Evolutionary conservation across 2,797 vertebrate species (phyloP).

Genomic region (Potorous gilbertii): DNA sequence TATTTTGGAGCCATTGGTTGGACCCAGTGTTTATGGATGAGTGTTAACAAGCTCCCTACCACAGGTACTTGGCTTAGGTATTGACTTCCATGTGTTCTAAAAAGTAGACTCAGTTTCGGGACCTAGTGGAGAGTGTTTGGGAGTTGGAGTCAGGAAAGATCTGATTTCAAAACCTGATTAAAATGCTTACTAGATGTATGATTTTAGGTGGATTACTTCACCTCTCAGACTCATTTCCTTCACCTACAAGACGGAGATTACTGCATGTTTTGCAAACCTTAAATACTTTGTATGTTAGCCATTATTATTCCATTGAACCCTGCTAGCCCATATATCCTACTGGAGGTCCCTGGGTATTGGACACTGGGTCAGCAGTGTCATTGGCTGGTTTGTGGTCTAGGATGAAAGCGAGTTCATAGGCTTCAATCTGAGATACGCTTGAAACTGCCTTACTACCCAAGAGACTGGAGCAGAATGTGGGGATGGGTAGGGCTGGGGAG

Average conservation of each 20-base stretch:
- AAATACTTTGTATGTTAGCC: neutral
- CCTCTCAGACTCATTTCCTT: neutral
- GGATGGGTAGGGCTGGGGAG: neutral
- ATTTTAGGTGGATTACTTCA: neutral
- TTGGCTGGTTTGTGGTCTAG: neutral
- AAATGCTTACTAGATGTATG: too few relatives aligned
- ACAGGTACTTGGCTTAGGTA: too few relatives aligned
- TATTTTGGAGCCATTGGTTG: neutral
- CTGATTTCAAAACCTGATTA: too few relatives aligned
- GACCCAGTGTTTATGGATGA: too few relatives aligned
- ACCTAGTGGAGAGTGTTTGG: too few relatives aligned
- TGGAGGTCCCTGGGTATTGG: too few relatives aligned
- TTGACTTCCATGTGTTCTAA: too few relatives aligned
- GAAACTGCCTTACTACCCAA: neutral
- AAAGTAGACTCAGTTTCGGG: too few relatives aligned
- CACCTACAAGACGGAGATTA: neutral
- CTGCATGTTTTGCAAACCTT: neutral
- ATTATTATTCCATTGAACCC: neutral
- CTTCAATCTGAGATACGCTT: neutral
- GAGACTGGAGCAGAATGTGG: neutral
- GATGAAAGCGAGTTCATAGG: neutral
- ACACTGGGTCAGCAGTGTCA: neutral
- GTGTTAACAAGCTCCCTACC: too few relatives aligned
- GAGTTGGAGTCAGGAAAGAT: too few relatives aligned
- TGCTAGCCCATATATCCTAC: neutral